These are phyloP conservation scores for Lepus timidus DNA, from an alignment of 2,113 vertebrate species.

Conservation along the genomic window DNA sequence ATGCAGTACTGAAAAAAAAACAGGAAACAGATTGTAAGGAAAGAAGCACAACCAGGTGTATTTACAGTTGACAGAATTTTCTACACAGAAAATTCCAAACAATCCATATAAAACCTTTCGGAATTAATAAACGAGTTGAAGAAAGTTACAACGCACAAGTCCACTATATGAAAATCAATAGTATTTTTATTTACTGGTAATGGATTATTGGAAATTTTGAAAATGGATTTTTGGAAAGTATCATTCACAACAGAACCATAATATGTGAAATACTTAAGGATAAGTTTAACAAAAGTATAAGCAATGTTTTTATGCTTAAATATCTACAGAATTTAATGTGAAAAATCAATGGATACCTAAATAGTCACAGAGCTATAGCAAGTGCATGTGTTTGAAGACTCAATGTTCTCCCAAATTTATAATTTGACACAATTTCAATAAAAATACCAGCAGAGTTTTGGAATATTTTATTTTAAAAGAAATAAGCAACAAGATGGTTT, in stretches of 20 bases:
- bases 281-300: not conserved
- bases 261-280: not conserved
- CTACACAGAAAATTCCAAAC: not conserved
- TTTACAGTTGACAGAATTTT: not conserved
- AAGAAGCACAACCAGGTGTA: not conserved
- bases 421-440: not conserved
- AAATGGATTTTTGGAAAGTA: not conserved
- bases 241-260: not conserved
- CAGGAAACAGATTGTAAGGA: not conserved
- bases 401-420: not conserved
- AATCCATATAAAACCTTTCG: not conserved
- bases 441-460: not conserved
- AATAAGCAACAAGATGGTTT: not conserved
- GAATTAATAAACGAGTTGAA: not conserved
- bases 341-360: not conserved
- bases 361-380: not conserved
- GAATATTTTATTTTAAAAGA: not conserved
- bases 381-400: not conserved
- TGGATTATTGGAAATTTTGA: not conserved
- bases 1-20: not conserved
- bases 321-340: not conserved
- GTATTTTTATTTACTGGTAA: not conserved
- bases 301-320: not conserved
- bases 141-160: not conserved
- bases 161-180: not conserved